Base-by-base conservation (phyloP, 1,140 invertebrate genomes). In the Riptortus pedestris region DNA sequence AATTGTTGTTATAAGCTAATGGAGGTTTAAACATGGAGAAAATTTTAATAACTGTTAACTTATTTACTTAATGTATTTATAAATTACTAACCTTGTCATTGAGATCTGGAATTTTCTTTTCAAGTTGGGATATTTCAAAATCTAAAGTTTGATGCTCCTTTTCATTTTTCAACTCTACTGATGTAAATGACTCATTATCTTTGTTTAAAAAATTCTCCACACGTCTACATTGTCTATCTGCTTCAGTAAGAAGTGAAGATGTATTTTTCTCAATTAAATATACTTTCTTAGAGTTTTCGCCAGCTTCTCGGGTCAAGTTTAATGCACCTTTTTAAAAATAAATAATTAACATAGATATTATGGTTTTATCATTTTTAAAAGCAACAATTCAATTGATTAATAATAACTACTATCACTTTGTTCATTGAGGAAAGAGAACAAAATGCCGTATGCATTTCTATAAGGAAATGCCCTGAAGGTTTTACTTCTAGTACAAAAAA, bases 291-390 rank as follows among this genome's bases (percentile, higher is more conserved):
- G 78, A 89, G 70, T 74, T 83, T 72, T 79, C 82, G 72, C 80
- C 84, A 75, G 85, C 92, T 80, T 79, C 89, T 26, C 87, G 80
- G 0, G 93, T 96, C 2, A 96, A 81, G 72, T 91, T 94, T 48
- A 96, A 78, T 1, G 94, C 94, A 51, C 94, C 81, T 81, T 60
- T 59, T 66, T 65, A 16, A 5, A 60, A n/a, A 60, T 60, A 24
- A 33, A 60, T 9, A 38, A 60, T n/a, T n/a, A n/a, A n/a, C n/a
- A n/a, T n/a, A n/a, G n/a, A n/a, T n/a, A n/a, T n/a, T n/a, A n/a
- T n/a, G n/a, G n/a, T n/a, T n/a, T n/a, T n/a, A n/a, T n/a, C n/a
- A n/a, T n/a, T n/a, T n/a, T n/a, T n/a, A n/a, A n/a, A n/a, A n/a
- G n/a, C n/a, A n/a, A n/a, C n/a, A n/a, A n/a, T n/a, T n/a, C n/a